Conservation (phyloP, 2,888 invertebrate genomes). For the Mythimna lalbum region DNA sequence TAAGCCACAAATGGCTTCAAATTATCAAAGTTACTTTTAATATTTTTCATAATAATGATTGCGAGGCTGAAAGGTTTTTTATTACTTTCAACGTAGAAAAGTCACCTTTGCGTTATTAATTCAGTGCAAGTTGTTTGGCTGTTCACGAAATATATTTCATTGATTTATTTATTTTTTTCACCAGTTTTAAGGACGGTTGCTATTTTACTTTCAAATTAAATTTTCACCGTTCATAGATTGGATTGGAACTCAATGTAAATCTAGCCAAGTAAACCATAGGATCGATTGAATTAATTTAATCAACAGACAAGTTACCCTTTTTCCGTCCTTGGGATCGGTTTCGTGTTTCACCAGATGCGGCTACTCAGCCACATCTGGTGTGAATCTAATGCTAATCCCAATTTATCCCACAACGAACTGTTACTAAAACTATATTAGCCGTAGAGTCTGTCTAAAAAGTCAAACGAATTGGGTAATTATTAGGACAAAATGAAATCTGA, state of each 20-base stretch:
- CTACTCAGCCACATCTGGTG: conserved; percentile 21
- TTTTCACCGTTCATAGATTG: background rate
- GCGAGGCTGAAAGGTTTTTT: conserved; percentile 58
- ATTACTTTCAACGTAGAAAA: conserved; percentile 54
- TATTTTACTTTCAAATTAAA: background rate
- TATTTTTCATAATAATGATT: conserved; percentile 61
- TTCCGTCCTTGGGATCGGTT: conserved; percentile 12
- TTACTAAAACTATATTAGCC: conserved; percentile 19
- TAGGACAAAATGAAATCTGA: too few species aligned
- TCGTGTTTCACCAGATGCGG: conserved; percentile 53
- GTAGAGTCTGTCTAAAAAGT: too few species aligned
- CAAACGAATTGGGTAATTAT: too few species aligned
- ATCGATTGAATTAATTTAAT: conserved; percentile 29
- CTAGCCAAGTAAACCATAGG: background rate
- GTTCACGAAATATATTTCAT: background rate
- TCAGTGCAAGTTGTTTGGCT: conserved; percentile 32
- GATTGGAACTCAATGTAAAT: background rate
- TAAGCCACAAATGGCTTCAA: conserved; percentile 71
- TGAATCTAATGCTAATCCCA: conserved; percentile 22
- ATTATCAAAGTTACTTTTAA: conserved; percentile 62
- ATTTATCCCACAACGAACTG: conserved; percentile 11
- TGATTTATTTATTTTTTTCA: background rate
- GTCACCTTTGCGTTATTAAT: conserved; percentile 55
- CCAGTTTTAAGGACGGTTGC: background rate
- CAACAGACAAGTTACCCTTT: conserved; percentile 18